phyloP scores from a whole-genome alignment of 2,888 invertebrate species.

The Diloba caeruleocephala region DNA sequence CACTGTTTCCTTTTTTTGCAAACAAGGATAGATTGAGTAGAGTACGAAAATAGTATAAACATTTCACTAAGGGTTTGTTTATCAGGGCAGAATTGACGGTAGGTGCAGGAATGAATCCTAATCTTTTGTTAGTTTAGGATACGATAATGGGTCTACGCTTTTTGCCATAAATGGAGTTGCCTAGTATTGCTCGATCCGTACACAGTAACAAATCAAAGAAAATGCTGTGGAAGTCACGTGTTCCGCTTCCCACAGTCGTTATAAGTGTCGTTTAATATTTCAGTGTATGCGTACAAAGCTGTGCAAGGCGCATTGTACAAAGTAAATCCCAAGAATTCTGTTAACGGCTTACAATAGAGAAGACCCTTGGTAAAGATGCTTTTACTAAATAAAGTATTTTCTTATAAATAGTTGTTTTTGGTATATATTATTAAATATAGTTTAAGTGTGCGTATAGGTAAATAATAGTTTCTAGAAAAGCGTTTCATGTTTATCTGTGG shows the following conservation, averaged over 20 bases:
- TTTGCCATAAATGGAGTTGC: slow-evolving; percentile 30
- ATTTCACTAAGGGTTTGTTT: slow-evolving; percentile 41
- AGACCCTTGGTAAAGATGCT: slow-evolving; percentile 13
- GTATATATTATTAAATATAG: too few species aligned
- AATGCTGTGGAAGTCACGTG: slow-evolving; percentile 50
- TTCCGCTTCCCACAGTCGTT: slow-evolving; percentile 43
- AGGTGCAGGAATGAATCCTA: slow-evolving; percentile 47
- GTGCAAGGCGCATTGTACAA: slow-evolving; percentile 52
- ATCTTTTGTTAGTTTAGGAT: slow-evolving; percentile 53
- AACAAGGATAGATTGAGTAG: not conserved
- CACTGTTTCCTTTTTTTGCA: slow-evolving; percentile 1
- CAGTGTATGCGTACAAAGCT: slow-evolving; percentile 48
- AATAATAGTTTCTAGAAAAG: too few species aligned
- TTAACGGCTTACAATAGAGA: slow-evolving; percentile 40
- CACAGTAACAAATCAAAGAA: slow-evolving; percentile 47
- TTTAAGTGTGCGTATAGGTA: too few species aligned
- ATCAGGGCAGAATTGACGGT: slow-evolving; percentile 31
- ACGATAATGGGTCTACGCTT: slow-evolving; percentile 33
- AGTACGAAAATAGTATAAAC: slow-evolving; percentile 15
- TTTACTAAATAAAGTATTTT: slow-evolving; percentile 4
- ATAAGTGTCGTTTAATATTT: slow-evolving; percentile 55
- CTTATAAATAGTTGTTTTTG: slow-evolving; percentile 1
- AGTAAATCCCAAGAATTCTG: slow-evolving; percentile 40
- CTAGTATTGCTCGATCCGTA: slow-evolving; percentile 10
- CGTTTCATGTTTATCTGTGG: too few species aligned